phyloP scores from a whole-genome alignment of 2,888 invertebrate genomes.

The Auanema freiburgensis region DNA sequence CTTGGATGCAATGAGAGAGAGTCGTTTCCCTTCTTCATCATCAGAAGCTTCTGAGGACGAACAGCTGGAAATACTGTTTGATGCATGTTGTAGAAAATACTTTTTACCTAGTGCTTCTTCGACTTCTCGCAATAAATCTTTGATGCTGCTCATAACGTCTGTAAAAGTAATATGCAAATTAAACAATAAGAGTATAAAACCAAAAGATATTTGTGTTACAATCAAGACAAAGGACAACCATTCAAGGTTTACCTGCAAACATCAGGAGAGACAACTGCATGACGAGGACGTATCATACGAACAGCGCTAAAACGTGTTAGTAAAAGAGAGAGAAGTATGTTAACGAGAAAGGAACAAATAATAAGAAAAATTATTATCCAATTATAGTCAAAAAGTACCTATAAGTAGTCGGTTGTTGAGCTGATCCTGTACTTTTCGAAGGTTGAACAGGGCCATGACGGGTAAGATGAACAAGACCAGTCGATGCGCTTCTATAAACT shows the following conservation, averaged over 20 bases:
- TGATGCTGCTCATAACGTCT: slow-evolving; percentile 55
- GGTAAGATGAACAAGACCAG: slow-evolving; percentile 36
- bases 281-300: slow-evolving; percentile 59
- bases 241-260: slow-evolving; percentile 33
- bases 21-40: slow-evolving; percentile 68
- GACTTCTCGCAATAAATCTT: slow-evolving; percentile 39
- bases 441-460: slow-evolving; percentile 37
- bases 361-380: neutral
- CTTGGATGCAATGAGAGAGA: slow-evolving; percentile 44
- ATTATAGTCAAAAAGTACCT: slow-evolving; percentile 17
- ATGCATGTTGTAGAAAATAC: neutral
- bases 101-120: slow-evolving; percentile 46
- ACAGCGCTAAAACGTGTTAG: slow-evolving; percentile 39
- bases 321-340: neutral
- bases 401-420: slow-evolving; percentile 34
- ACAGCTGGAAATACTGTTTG: slow-evolving; percentile 73
- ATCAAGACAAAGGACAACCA: neutral
- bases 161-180: slow-evolving; percentile 1
- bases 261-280: slow-evolving; percentile 60
- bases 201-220: neutral
- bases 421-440: slow-evolving; percentile 34
- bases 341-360: slow-evolving; percentile 5
- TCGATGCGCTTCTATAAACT: slow-evolving; percentile 38
- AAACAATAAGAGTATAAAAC: too few relatives aligned
- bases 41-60: slow-evolving; percentile 92